Conservation (phyloP, 2,113 vertebrate species). For the Dunckerocampus dactyliophorus region DNA sequence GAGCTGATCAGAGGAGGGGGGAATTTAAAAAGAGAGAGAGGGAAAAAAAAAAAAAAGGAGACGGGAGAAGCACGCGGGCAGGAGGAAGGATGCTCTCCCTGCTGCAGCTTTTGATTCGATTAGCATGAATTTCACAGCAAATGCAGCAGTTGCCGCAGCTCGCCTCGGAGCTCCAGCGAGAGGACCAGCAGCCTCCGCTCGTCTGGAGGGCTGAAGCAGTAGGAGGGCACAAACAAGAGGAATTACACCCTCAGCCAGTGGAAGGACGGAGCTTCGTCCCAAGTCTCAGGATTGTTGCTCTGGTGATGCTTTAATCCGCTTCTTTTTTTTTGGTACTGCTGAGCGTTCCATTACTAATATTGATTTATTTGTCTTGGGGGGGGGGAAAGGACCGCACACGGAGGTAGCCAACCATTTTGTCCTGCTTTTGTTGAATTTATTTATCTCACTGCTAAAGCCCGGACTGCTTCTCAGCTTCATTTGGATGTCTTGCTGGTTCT, state of each 20-base stretch:
- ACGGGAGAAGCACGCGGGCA: constrained; percentile 52
- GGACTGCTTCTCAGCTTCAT: constrained; percentile 32
- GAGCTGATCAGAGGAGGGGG: constrained; percentile 50
- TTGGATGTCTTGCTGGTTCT: constrained; percentile 8
- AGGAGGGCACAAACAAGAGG: constrained; percentile 22
- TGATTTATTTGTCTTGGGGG: constrained; percentile 42
- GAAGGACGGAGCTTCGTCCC: constrained; percentile 37
- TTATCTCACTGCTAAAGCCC: constrained; percentile 31
- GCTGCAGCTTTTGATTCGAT: constrained; percentile 74
- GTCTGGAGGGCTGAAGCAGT: constrained; percentile 27
- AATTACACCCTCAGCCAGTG: constrained; percentile 34
- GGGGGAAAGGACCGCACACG: constrained; percentile 36
- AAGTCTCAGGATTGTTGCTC: constrained; percentile 33
- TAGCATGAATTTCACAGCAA: constrained; percentile 74
- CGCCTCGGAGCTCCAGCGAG: constrained; percentile 46
- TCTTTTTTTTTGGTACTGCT: constrained; percentile 34
- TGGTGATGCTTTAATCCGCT: constrained; percentile 29
- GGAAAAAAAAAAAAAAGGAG: constrained; percentile 25
- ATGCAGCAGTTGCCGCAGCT: constrained; percentile 50
- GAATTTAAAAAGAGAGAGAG: constrained; percentile 50
- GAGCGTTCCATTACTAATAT: constrained; percentile 39
- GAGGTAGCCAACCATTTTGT: constrained; percentile 44
- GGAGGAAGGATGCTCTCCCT: constrained; percentile 63
- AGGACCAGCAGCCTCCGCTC: constrained; percentile 35
- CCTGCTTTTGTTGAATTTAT: constrained; percentile 27